Percentiles rank a stretch among this genome's conserved stretches.
Conservation (phyloP, 1,140 invertebrate genomes). For the Lepidurus packardi region DNA sequence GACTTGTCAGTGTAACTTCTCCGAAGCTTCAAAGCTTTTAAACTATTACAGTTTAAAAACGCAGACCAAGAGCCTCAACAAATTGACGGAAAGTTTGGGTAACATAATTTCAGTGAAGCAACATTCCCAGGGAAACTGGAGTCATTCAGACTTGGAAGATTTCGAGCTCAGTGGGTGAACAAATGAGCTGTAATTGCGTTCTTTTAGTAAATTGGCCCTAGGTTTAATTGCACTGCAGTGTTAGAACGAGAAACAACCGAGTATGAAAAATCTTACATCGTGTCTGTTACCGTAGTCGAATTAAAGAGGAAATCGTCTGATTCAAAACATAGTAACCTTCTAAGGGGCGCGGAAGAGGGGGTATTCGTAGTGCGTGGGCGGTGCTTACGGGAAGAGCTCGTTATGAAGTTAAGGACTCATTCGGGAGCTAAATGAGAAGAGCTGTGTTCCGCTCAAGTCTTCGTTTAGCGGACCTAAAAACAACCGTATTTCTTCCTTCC, state of each 20-base stretch:
- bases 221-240: background rate
- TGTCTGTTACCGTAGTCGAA: background rate
- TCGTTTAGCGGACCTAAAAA: background rate
- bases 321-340: background rate
- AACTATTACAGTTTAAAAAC: background rate
- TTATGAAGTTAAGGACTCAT: slow-evolving; percentile 19
- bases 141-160: too few relatives aligned
- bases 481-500: slow-evolving; percentile 4
- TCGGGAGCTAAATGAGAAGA: slow-evolving; percentile 3
- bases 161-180: too few relatives aligned
- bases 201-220: too few relatives aligned
- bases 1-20: slow-evolving; percentile 13
- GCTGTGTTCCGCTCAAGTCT: slow-evolving; percentile 9
- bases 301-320: background rate
- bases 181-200: too few relatives aligned
- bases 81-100: background rate
- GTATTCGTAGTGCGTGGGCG: background rate
- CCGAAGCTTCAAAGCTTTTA: background rate
- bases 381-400: slow-evolving; percentile 17
- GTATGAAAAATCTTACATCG: background rate
- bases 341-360: background rate
- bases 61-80: background rate
- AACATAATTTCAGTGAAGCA: background rate
- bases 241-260: background rate
- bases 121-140: background rate